Base-by-base conservation (phyloP, 2,797 vertebrate species). In the Arrhamphus sclerolepis region DNA sequence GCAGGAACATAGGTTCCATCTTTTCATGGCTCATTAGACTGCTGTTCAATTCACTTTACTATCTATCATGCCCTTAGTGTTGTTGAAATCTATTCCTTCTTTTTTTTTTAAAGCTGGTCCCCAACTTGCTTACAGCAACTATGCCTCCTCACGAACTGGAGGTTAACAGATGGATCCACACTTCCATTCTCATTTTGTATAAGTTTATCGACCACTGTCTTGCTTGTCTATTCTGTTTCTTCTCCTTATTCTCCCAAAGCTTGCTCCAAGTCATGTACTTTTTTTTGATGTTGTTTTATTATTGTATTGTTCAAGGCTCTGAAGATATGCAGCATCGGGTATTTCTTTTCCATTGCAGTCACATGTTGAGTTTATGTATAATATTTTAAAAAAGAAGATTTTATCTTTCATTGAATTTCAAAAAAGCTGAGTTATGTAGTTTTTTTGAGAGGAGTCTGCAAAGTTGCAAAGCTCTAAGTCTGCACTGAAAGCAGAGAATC, bases 21-120 rank as follows among this genome's bases (percentile, higher is more conserved):
- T 82, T 89, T 89, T 89, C 84, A 82, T 72, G 86, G 77, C 75
- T 91, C 88, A 87, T 90, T 87, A 90, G 82, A 56, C 57, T 51
- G 41, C 78, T 42, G 70, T 88, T 88, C 79, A 47, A 46, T 87
- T 82, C 85, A 69, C 82, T 89, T 90, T 83, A 85, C 60, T 56
- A 74, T 73, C 75, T 60, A 81, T 89, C 78, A 83, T 75, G 73
- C 78, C 83, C 58, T 77, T 62, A 57, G 73, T 77, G 72, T 77
- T 76, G 80, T 66, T 66, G 52, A 64, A 85, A 68, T 80, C 78
- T 60, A 59, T 74, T 41, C 75, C 53, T 57, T 75, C 52, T 72
- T 34, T 11, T 34, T 34, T 9, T 11, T 34, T 11, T 7, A 2
- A 1, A 2, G 53, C 78, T n/a, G 74, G 80, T 82, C 81, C 87